phyloP scores from a whole-genome alignment of 2,797 vertebrate species.

The Agapornis canus region DNA sequence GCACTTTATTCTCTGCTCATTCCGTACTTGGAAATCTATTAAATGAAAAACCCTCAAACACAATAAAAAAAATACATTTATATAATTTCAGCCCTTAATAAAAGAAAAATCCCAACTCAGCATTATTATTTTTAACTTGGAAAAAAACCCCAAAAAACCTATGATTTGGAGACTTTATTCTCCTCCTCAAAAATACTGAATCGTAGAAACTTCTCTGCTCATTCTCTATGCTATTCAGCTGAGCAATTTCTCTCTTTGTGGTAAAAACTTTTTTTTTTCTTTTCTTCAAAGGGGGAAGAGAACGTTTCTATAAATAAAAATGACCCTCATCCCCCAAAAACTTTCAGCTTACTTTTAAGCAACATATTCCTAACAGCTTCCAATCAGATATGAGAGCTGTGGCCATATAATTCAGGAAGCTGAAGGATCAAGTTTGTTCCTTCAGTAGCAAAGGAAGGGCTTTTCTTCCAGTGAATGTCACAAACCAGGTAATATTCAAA shows the following conservation, averaged over 20 bases:
- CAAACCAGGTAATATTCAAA: neutral
- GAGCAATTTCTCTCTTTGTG: neutral
- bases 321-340: neutral
- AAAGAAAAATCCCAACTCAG: neutral
- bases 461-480: neutral
- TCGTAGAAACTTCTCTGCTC: neutral
- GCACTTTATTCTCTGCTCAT: slow-evolving; percentile 10
- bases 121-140: neutral
- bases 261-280: neutral
- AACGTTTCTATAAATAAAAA: neutral
- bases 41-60: slow-evolving; percentile 6
- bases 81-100: neutral
- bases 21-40: slow-evolving; percentile 20
- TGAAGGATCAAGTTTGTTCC: neutral
- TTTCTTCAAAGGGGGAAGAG: neutral
- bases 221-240: neutral
- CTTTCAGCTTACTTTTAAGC: neutral
- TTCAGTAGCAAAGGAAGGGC: neutral
- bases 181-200: neutral
- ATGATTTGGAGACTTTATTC: neutral
- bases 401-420: neutral
- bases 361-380: neutral
- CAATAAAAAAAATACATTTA: neutral
- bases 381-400: neutral
- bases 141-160: neutral